Conservation (phyloP, 2,888 invertebrate genomes). For the Entomobrya proxima region DNA sequence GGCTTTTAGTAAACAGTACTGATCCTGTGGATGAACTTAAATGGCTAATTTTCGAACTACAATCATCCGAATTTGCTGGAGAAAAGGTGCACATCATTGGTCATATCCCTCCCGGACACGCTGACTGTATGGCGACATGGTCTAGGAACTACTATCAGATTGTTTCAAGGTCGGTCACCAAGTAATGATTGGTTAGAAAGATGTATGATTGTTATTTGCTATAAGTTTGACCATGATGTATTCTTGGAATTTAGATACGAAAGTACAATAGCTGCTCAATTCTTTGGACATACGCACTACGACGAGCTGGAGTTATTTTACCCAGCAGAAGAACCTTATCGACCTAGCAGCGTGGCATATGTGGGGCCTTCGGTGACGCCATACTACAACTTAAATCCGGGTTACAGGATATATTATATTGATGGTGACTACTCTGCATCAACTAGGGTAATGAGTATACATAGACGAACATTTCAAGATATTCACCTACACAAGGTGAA, state of each 20-base stretch:
- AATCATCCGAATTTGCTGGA: constrained; percentile 93
- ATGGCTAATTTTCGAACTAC: constrained; percentile 96
- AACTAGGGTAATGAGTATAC: constrained; percentile 85
- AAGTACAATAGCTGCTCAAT: constrained; percentile 87
- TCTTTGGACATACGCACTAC: constrained; percentile 95
- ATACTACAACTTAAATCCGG: constrained; percentile 93
- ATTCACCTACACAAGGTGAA: too few relatives aligned
- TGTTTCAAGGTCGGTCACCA: constrained; percentile 82
- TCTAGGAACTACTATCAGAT: constrained; percentile 95
- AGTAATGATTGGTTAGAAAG: neutral
- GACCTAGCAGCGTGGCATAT: constrained; percentile 92
- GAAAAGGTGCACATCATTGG: constrained; percentile 98
- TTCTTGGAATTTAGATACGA: constrained; percentile 82
- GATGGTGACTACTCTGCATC: constrained; percentile 93
- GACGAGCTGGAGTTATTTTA: constrained; percentile 97
- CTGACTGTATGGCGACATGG: constrained; percentile 96
- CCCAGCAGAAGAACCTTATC: constrained; percentile 87
- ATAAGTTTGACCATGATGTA: neutral
- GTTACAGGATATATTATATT: constrained; percentile 95
- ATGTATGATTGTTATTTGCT: neutral
- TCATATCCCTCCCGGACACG: constrained; percentile 96
- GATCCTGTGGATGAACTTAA: constrained; percentile 96
- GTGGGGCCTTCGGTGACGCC: constrained; percentile 97
- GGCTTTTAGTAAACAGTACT: constrained; percentile 94
- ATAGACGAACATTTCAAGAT: too few relatives aligned